phyloP scores from a whole-genome alignment of 2,888 invertebrate species.

The Ectemnius continuus region DNA sequence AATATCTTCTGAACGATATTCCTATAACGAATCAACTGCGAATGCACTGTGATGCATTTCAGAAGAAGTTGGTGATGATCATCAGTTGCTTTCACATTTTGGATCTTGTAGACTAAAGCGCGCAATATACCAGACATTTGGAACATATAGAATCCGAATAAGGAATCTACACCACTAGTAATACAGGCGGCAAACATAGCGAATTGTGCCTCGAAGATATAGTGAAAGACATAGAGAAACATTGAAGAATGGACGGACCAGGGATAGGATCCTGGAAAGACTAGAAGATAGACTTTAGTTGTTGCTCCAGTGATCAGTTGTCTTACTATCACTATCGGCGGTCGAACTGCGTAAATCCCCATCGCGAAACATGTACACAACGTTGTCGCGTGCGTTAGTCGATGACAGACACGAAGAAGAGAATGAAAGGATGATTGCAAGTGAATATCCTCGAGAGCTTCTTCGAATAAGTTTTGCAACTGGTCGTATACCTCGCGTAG shows the following conservation, averaged over 20 bases:
- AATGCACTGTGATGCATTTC: slow-evolving; percentile 46
- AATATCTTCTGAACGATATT: slow-evolving; percentile 55
- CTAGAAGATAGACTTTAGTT: slow-evolving; percentile 26
- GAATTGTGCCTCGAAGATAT: slow-evolving; percentile 39
- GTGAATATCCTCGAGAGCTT: not conserved
- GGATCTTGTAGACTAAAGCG: slow-evolving; percentile 34
- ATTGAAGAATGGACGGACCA: slow-evolving; percentile 44
- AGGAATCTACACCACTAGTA: slow-evolving; percentile 52
- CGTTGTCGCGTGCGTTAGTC: not conserved
- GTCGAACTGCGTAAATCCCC: not conserved
- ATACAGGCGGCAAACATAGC: slow-evolving; percentile 35
- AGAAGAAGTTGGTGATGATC: slow-evolving; percentile 35
- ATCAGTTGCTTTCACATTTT: slow-evolving; percentile 32
- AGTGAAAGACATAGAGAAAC: slow-evolving; percentile 47
- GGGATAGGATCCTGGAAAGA: slow-evolving; percentile 49
- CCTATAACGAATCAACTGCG: slow-evolving; percentile 41
- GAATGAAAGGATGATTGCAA: slow-evolving; percentile 3
- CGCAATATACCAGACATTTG: slow-evolving; percentile 60
- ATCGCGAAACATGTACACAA: not conserved
- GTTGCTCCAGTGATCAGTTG: not conserved
- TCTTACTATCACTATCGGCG: not conserved
- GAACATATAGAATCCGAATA: slow-evolving; percentile 61
- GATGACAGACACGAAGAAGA: slow-evolving; percentile 17
- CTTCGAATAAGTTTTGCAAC: slow-evolving; percentile 23
- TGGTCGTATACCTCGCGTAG: slow-evolving; percentile 10